Evolutionary conservation across 2,797 vertebrate species (phyloP), one percentile per base, ranked within the genome.

Genomic region (Loriculus beryllinus): DNA sequence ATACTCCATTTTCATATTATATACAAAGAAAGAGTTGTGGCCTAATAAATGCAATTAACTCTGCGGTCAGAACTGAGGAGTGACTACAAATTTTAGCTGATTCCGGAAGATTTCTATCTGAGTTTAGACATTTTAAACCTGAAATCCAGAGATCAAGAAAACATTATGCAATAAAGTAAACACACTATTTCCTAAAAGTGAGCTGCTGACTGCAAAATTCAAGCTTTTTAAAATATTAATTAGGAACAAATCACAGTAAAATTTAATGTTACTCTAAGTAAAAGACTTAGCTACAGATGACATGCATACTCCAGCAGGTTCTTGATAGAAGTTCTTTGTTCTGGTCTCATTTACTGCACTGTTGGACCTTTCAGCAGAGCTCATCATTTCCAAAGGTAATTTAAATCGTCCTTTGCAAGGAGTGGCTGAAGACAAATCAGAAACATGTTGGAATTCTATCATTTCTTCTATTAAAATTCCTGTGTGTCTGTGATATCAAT

Each of bases 371-470:
- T 97, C 97, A 82, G 94, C 49, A 82, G 98, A 98, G 60, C 75
- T 97, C 40, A 93, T 96, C 97, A 98, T 98, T 95, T 98, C 95
- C 94, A 98, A 95, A 75, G 98, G 97, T 56, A 97, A 96, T 93
- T 98, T 99, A 91, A 91, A 77, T 96, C 97, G 98, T 54, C 64
- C 67, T 92, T 96, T 98, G 49, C 16, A 94, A 76, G 96, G 93
- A 82, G 97, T 94, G 83, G 96, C 98, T 98, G 94, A 91, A 97
- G 90, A 88, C 49, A 95, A 80, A 93, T 37, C 39, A 85, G 31
- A 93, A 12, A 54, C 20, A 29, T 12, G 12, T 74, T n/a, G 88
- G 19, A 64, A 77, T 75, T 68, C 16, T 45, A 67, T 9, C 26
- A 48, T 22, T 35, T 75, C 29, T 84, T n/a, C 57, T 42, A 4